These are phyloP conservation scores for Drosophila parvula DNA, from an alignment of 1,140 invertebrate genomes.

Conservation along the genomic window DNA sequence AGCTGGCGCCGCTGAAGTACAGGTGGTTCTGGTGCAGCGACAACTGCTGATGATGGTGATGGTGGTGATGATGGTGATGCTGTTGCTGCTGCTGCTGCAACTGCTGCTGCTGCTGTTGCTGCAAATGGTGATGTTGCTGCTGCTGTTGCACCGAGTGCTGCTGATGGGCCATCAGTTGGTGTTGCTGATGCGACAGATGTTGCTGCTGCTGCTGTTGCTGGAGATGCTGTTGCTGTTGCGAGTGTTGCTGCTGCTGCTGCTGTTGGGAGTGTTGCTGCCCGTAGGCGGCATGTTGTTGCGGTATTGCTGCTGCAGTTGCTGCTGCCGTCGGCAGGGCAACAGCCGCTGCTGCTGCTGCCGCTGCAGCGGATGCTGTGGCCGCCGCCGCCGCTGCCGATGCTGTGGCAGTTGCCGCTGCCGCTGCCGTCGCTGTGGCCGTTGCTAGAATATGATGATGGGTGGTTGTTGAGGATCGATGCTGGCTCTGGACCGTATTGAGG, in stretches of 20 bases:
- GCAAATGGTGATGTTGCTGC: conserved; percentile 57
- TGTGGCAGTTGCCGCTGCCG: conserved; percentile 59
- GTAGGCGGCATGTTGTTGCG: conserved; percentile 30
- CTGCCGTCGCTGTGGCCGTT: conserved; percentile 68
- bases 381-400: conserved; percentile 60
- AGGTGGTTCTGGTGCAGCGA: conserved; percentile 83
- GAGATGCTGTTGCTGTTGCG: conserved; percentile 53
- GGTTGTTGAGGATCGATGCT: conserved; percentile 73
- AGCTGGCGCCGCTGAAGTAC: conserved; percentile 73
- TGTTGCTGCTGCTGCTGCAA: conserved; percentile 50
- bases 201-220: conserved; percentile 65
- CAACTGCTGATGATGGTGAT: conserved; percentile 80
- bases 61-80: conserved; percentile 79
- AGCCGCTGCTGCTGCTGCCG: conserved; percentile 46
- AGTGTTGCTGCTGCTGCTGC: conserved; percentile 54
- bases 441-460: conserved; percentile 82
- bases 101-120: conserved; percentile 56
- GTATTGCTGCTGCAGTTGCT: conserved; percentile 30
- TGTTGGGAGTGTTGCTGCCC: conserved; percentile 29
- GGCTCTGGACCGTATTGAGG: conserved; percentile 81
- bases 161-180: conserved; percentile 57
- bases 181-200: conserved; percentile 50
- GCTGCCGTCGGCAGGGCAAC: conserved; percentile 47
- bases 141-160: conserved; percentile 49
- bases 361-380: conserved; percentile 27